Base-by-base conservation (phyloP, 2,113 vertebrate species). In the Himantopus leucocephalus region DNA sequence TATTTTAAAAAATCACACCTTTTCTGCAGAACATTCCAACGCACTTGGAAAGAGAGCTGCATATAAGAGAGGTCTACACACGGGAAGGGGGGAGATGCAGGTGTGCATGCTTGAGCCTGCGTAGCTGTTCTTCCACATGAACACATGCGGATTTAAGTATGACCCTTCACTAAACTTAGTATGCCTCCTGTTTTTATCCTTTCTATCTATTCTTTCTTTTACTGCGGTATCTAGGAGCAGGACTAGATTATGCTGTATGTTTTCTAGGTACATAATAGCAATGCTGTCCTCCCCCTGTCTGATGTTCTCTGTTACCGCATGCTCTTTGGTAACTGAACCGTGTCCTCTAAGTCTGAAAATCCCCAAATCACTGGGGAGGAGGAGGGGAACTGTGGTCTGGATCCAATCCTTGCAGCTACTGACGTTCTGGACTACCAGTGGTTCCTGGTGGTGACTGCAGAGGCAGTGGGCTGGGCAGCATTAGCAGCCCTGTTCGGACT, bases 31-130 rank as follows among this genome's bases (percentile, higher is more conserved):
- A 34, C 73, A 37, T 23, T 76, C 26, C 47, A 41, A 43, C 10
- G 6, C 16, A 5, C 24, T 68, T 91, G n/a, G 17, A 66, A 89
- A 63, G 75, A 83, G 43, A 80, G 18, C 6, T 29, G 16, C 29
- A 0, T 43, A 1, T 20, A 37, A 30, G 47, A 81, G 79, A 29
- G 16, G 2, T 52, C 45, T 76, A 5, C 14, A 14, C 9, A 3
- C 58, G 39, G 60, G 41, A 52, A 64, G 11, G 8, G 16, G 7
- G 34, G 20, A 53, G 18, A 63, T 34, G 19, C 45, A 19, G 48
- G 37, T 32, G 30, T 34, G 21, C 24, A 1, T 48, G 24, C 30
- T 73, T 52, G 39, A 67, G 45, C 29, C 63, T 67, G 5, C 34
- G 5, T 90, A 58, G 48, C 26, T 45, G 14, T 75, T 91, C 20